Conservation (phyloP, 2,888 invertebrate species). For the Ischnus inquisitorius region DNA sequence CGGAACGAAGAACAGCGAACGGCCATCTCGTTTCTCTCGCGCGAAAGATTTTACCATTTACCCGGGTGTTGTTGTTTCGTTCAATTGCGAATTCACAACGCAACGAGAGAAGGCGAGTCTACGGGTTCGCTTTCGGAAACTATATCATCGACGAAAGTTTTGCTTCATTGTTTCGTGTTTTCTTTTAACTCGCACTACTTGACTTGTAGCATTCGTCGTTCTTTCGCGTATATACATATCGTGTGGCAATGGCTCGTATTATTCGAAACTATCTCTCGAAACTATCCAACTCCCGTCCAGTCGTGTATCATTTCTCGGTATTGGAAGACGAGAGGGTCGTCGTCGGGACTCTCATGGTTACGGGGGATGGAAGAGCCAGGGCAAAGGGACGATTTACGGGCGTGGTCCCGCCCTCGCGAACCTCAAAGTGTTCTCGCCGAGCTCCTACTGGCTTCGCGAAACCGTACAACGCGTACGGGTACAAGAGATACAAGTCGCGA, state of each 20-base stretch:
- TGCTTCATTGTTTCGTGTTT: neutral
- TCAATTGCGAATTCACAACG: neutral
- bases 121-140: neutral
- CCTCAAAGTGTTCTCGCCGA: conserved; percentile 45
- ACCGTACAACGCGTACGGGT: neutral
- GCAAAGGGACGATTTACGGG: conserved; percentile 41
- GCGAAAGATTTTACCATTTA: too few relatives aligned
- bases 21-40: too few relatives aligned
- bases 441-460: conserved; percentile 8
- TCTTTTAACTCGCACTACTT: neutral
- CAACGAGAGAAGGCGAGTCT: neutral
- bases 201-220: conserved; percentile 6
- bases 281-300: conserved; percentile 15
- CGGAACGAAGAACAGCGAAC: too few relatives aligned
- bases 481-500: conserved; percentile 36
- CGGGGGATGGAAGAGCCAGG: conserved; percentile 10
- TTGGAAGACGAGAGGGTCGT: neutral
- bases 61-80: neutral
- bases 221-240: too few relatives aligned
- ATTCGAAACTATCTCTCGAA: conserved; percentile 72
- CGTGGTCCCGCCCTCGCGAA: conserved; percentile 38
- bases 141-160: neutral
- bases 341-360: conserved; percentile 32
- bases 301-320: neutral
- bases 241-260: conserved; percentile 59